Percentiles rank a stretch among this genome's conserved stretches.
Conservation (phyloP, 2,797 vertebrate genomes). For the Margarornis squamiger region DNA sequence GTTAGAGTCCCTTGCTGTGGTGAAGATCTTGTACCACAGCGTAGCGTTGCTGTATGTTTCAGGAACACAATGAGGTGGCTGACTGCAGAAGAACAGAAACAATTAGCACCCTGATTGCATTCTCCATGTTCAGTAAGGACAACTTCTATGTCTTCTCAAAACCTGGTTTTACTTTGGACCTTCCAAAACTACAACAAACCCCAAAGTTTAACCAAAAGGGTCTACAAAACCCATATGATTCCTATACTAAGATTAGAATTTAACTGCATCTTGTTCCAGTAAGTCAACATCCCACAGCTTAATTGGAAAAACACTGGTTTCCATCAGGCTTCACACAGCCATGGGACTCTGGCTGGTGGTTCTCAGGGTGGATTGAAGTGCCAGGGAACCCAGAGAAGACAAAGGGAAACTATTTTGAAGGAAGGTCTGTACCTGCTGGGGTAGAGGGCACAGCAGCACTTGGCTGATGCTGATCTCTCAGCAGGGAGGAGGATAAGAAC, state of each 20-base stretch:
- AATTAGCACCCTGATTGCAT: not conserved
- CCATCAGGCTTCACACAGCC: not conserved
- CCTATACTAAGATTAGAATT: not conserved
- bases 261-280: not conserved
- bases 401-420: not conserved
- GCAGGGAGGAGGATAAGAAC: not conserved
- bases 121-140: not conserved
- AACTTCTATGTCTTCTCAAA: not conserved
- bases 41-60: constrained; percentile 96
- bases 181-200: not conserved
- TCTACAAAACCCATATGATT: not conserved
- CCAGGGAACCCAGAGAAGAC: not conserved
- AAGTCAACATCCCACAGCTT: not conserved
- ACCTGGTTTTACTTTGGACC: not conserved
- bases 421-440: not conserved
- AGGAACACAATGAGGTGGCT: constrained; percentile 93
- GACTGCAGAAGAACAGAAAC: constrained; percentile 76
- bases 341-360: not conserved
- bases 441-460: not conserved
- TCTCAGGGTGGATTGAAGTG: not conserved
- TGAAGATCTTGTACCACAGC: constrained; percentile 97
- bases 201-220: not conserved
- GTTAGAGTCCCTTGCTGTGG: constrained; percentile 91
- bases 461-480: not conserved
- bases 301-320: not conserved